Percentiles rank a stretch among this genome's conserved stretches.
Conservation (phyloP, 2,113 vertebrate species). For the Sinocyclocheilus maitianheensis region DNA sequence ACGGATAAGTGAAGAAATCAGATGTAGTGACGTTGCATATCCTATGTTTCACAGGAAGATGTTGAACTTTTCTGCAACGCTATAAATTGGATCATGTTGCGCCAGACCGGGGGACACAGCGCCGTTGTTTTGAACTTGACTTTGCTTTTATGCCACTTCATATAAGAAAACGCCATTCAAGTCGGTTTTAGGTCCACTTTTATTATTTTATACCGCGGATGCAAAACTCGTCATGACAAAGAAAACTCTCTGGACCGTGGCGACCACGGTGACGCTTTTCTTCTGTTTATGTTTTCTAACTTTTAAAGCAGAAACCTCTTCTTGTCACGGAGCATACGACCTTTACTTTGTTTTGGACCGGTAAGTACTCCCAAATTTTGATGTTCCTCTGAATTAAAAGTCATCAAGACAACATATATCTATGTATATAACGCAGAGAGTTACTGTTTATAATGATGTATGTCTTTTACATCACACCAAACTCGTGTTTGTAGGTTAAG, state of each 20-base stretch:
- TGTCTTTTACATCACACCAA: not conserved
- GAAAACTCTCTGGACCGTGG: slow-evolving; percentile 37
- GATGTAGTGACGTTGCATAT: slow-evolving; percentile 42
- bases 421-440: not conserved
- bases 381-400: not conserved
- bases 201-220: not conserved
- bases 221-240: slow-evolving; percentile 28
- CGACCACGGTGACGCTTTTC: slow-evolving; percentile 45
- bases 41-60: slow-evolving; percentile 29
- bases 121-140: slow-evolving; percentile 4
- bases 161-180: not conserved
- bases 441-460: not conserved
- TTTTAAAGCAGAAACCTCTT: slow-evolving; percentile 73
- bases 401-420: not conserved
- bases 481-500: not conserved
- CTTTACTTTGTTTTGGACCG: slow-evolving; percentile 92
- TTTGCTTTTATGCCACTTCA: not conserved
- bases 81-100: slow-evolving; percentile 55
- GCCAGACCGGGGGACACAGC: not conserved
- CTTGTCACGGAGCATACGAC: slow-evolving; percentile 86
- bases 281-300: slow-evolving; percentile 45
- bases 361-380: slow-evolving; percentile 70
- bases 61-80: slow-evolving; percentile 32
- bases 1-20: slow-evolving; percentile 49
- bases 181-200: not conserved